Conservation (phyloP, 2,113 vertebrate species). For the Phrynosoma blainvillii region DNA sequence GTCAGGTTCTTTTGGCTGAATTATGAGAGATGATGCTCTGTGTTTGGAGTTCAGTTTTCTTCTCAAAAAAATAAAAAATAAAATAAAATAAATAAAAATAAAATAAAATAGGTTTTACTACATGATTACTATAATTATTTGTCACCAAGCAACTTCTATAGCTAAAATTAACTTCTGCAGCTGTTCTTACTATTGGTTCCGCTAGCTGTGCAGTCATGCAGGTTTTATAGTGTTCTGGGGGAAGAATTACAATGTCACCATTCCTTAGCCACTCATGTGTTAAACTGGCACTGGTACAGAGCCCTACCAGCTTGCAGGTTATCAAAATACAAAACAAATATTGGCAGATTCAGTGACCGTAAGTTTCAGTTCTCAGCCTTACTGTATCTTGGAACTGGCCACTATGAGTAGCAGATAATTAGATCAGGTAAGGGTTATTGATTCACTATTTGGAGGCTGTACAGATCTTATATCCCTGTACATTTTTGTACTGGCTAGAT, state of each 20-base stretch:
- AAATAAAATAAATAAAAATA: too few relatives aligned
- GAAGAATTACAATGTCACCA: neutral
- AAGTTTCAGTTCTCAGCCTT: neutral
- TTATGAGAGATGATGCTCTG: neutral
- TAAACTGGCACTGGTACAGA: neutral
- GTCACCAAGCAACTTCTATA: slow-evolving; percentile 6
- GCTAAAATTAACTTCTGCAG: slow-evolving; percentile 26
- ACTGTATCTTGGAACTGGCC: neutral
- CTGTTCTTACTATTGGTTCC: neutral
- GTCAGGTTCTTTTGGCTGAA: neutral
- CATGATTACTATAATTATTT: slow-evolving; percentile 3
- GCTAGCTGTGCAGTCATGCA: slow-evolving; percentile 4
- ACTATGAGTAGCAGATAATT: neutral
- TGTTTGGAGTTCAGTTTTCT: slow-evolving; percentile 47
- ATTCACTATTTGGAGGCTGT: too few relatives aligned
- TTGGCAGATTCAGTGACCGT: neutral
- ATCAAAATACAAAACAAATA: neutral
- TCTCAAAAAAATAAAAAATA: neutral
- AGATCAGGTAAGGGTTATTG: neutral
- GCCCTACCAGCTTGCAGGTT: neutral
- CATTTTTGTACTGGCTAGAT: neutral
- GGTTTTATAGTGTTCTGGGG: neutral
- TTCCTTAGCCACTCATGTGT: neutral
- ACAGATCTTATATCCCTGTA: neutral
- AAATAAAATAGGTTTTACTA: neutral